Evolutionary conservation across 2,888 invertebrate species (phyloP), one percentile per base, ranked within the genome.

Genomic region (Invenusta paracnida): DNA sequence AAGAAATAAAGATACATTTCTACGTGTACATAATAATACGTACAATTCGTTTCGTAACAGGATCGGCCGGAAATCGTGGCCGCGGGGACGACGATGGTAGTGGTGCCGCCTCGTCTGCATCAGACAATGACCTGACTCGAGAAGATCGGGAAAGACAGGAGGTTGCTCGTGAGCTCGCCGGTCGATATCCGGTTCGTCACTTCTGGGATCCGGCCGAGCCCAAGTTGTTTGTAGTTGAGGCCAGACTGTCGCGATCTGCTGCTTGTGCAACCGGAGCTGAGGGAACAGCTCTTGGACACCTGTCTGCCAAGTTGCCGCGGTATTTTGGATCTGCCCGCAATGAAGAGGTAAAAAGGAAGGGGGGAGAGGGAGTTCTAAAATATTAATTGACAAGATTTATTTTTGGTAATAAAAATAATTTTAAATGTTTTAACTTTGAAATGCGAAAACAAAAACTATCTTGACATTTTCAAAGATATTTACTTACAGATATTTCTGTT

Each of bases 201-300:
- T 93, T 94, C 90, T 99, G 98, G 98, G 97, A 98, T 90, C 92
- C 93, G 28, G 94, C 94, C 88, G 98, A 99, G 91, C 93, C 95
- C 0, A 94, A 96, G 88, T 93, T 98, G 87, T 92, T 98, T 17
- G 94, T 96, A 30, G 95, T 96, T 89, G 96, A 97, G 86, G 79
- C 73, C 82, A 87, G 82, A 87, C 29, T 28, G 31, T 23, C 0
- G 13, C 0, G 1, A 23, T 2, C 73, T 5, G 27, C 17, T 73
- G 23, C 2, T 2, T 2, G 73, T 73, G 2, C 73, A 23, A n/a
- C 73, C 2, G 73, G 17, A 25, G 73, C 5, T 73, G 27, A 73
- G 11, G 25, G 2, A 23, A 23, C 27, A 5, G 73, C 73, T n/a
- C n/a, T n/a, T n/a, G n/a, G n/a, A n/a, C n/a, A 73, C 2, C 73